Evolutionary conservation across 2,797 vertebrate genomes (phyloP), one percentile per base, ranked within the genome.

Genomic region (Otolemur crassicaudatus): DNA sequence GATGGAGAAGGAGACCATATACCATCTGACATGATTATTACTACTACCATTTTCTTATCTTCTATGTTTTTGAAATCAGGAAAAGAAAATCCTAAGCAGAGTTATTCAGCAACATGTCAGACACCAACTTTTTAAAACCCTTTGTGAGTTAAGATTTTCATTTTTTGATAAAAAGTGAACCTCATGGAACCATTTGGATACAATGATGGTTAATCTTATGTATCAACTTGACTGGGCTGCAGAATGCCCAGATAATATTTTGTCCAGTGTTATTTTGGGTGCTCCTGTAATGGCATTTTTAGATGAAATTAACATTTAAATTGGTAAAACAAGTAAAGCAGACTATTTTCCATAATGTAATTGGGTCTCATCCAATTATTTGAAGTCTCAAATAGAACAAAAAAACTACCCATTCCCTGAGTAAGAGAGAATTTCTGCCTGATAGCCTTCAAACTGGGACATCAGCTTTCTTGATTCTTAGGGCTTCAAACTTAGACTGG

Each of bases 21-120:
- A 23, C 40, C 29, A 63, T 63, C 22, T 49, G 75, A 29, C 37
- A 34, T 37, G 31, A 86, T 69, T 37, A 40, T 0, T 63, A 63
- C 34, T 46, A 31, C 17, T 31, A 12, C 14, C 2, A 31, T 93
- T 94, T 79, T 89, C 67, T 67, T 81, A 40, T 20, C 19, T 49
- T 85, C 69, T 61, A 31, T 46, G 1, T 43, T 76, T 40, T 70
- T 53, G 34, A 80, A 34, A 49, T 12, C 13, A 40, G 43, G 46
- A 65, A 87, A 87, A 84, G 8, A 85, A 89, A 95, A 72, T 81
- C 19, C 83, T 37, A 58, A 94, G n/a, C 27, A 60, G 34, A 56
- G 49, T 83, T 79, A 1, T 81, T 43, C 40, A 29, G 17, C 13
- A 46, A 76, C 5, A 37, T 56, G 4, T 63, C 29, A 73, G 46